Conservation (phyloP, 1,140 invertebrate genomes). For the Hylyphantes graminicola region DNA sequence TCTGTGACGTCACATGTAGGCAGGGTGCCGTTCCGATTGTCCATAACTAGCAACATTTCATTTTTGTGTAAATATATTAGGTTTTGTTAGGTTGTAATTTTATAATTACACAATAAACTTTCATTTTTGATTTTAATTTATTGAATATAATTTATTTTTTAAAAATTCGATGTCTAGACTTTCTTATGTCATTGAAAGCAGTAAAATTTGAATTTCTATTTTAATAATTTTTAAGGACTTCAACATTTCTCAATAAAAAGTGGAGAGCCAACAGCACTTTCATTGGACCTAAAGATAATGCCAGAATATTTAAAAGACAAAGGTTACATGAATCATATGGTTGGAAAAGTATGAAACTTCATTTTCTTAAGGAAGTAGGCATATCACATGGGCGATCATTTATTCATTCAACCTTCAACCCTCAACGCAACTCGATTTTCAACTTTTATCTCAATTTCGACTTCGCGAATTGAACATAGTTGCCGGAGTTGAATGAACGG, state of each 20-base stretch:
- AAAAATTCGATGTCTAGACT: too few relatives aligned
- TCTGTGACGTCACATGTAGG: too few relatives aligned
- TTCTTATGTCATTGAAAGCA: neutral
- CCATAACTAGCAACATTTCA: neutral
- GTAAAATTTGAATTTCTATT: neutral
- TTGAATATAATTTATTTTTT: neutral
- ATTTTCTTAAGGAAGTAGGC: too few relatives aligned
- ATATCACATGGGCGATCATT: too few relatives aligned
- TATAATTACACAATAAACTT: neutral
- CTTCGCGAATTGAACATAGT: too few relatives aligned
- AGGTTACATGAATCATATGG: conserved; percentile 83
- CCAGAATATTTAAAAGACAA: conserved; percentile 79
- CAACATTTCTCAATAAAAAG: conserved; percentile 81
- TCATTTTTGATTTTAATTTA: neutral
- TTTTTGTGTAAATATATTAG: neutral
- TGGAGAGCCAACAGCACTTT: conserved; percentile 78
- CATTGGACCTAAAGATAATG: conserved; percentile 77
- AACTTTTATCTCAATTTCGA: too few relatives aligned
- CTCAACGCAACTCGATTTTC: too few relatives aligned
- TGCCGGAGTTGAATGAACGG: too few relatives aligned
- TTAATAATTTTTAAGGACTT: conserved; percentile 72
- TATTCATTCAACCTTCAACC: too few relatives aligned
- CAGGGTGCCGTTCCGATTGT: too few relatives aligned
- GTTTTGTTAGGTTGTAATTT: neutral
- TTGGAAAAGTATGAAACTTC: conserved; percentile 76